Base-by-base conservation (phyloP, 1,140 invertebrate species). In the Trachymyrmex cornetzi region DNA sequence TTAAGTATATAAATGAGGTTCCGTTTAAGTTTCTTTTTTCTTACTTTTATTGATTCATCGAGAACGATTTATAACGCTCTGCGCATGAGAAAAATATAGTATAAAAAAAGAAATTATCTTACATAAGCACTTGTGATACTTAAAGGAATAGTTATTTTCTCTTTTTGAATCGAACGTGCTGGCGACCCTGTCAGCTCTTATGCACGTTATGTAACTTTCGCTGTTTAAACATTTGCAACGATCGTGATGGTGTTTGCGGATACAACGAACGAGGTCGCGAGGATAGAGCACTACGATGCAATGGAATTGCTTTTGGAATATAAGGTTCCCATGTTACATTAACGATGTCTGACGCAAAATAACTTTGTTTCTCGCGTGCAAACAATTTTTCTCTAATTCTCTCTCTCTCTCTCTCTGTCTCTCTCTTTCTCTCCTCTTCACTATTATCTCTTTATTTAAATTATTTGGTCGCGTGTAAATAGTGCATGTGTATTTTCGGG, bases 141-240 rank as follows among this genome's bases (percentile, higher is more conserved):
- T 38, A 48, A 44, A 50, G 14, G 2, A 61, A 82, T 12, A 80
- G 9, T 34, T 16, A 22, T 16, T 30, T 5, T 19, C 30, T 84
- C 19, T 48, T 74, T 55, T 34, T 74, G 16, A 34, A 74, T 74
- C 9, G 48, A 38, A 38, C 6, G 24, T 19, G 16, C 63, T 9
- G n/a, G 19, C 5, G 9, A 30, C 2, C 4, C 59, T 61, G 4
- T 19, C 14, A 66, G 14, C 24, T 7, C 14, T 71, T 72, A 30
- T 48, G 7, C 69, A 30, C 38, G 7, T 74, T 57, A 34, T 50
- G 22, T 74, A 63, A 84, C 38, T 84, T 84, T 63, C 24, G 34
- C 48, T 30, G 27, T 53, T 74, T 74, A 48, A 74, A 82, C 38
- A 82, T 82, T 82, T 27, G 55, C 38, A n/a, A 84, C 34, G 34